A percentile compares a stretch with the other conserved stretches of the same genome.
phyloP scores from a whole-genome alignment of 2,113 vertebrate genomes.

The Eclectus roratus region DNA sequence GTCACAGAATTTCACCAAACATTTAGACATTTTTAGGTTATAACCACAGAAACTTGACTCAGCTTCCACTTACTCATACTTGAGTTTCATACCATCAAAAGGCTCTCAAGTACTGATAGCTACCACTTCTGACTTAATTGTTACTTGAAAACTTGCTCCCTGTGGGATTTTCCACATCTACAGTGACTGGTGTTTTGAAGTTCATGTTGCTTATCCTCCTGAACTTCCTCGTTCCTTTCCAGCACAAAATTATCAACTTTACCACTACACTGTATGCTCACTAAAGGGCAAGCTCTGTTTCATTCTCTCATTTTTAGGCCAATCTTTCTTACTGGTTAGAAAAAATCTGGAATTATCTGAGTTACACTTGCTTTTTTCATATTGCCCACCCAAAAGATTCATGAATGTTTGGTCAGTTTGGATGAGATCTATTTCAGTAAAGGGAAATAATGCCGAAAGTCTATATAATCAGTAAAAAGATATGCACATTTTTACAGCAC shows the following conservation, averaged over 20 bases:
- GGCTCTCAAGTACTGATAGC: not conserved
- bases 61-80: not conserved
- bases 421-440: not conserved
- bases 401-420: not conserved
- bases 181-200: not conserved
- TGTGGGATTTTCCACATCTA: not conserved
- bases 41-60: not conserved
- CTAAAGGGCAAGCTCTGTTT: not conserved
- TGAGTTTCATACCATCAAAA: not conserved
- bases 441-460: not conserved
- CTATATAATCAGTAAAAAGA: not conserved
- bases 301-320: not conserved
- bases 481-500: not conserved
- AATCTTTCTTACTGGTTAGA: not conserved
- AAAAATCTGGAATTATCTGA: not conserved
- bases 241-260: not conserved
- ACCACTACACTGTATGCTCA: not conserved
- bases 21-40: not conserved
- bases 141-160: not conserved
- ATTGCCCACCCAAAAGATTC: not conserved
- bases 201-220: not conserved
- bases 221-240: not conserved
- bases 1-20: not conserved
- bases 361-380: not conserved
- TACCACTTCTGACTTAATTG: not conserved